These are phyloP conservation scores for Rissa tridactyla DNA, from an alignment of 2,113 vertebrate species.

Conservation along the genomic window DNA sequence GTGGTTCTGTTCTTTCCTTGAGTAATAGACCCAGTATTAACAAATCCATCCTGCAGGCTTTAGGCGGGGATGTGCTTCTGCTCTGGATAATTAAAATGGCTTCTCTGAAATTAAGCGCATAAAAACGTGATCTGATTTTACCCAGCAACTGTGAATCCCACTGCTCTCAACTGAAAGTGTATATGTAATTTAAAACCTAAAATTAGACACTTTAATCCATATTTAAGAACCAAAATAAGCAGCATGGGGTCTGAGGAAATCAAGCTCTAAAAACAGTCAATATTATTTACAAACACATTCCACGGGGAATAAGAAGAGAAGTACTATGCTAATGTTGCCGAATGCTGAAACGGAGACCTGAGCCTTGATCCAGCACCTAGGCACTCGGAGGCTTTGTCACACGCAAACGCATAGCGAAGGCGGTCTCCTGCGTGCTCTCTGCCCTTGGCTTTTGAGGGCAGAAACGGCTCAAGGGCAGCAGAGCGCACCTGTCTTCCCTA, in stretches of 20 bases:
- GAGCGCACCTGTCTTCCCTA: background rate
- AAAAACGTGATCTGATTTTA: conserved; percentile 8
- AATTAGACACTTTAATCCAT: background rate
- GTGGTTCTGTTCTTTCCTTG: background rate
- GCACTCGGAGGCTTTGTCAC: background rate
- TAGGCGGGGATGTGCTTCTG: background rate
- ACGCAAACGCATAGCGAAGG: background rate
- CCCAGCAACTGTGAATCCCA: background rate
- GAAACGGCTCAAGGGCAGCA: background rate
- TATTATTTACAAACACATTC: background rate
- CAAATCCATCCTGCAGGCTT: background rate
- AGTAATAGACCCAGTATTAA: background rate
- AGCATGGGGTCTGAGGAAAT: background rate
- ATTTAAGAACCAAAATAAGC: conserved; percentile 18
- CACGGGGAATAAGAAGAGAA: background rate
- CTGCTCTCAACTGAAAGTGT: background rate
- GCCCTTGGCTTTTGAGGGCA: background rate
- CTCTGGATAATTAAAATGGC: background rate
- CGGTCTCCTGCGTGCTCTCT: background rate
- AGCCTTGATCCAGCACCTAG: background rate
- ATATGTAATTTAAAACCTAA: background rate
- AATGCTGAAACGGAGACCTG: background rate
- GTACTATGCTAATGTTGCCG: background rate
- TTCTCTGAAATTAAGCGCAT: background rate
- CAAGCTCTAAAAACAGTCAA: background rate